Conservation (phyloP, 2,888 invertebrate genomes). For the Drosophila trichaetosa region DNA sequence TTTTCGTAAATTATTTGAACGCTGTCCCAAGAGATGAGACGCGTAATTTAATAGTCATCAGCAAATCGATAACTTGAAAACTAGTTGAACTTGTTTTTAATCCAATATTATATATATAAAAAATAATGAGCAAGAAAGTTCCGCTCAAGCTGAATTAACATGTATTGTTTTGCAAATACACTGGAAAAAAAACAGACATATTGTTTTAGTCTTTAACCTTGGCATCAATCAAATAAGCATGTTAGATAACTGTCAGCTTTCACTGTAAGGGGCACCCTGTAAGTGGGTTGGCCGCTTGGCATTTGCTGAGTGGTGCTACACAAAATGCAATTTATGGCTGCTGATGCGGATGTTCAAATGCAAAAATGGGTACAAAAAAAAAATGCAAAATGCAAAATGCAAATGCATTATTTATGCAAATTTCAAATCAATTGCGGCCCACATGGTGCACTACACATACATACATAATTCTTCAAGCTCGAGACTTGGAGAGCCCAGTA, state of each 20-base stretch:
- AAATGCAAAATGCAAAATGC: conserved; percentile 19
- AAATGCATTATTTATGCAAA: conserved; percentile 64
- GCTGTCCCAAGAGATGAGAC: conserved; percentile 16
- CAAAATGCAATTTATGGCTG: conserved; percentile 54
- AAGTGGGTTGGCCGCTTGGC: conserved; percentile 15
- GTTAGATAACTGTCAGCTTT: conserved; percentile 49
- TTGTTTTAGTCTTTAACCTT: conserved; percentile 6
- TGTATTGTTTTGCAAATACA: background rate
- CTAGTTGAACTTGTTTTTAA: background rate
- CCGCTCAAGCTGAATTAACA: background rate
- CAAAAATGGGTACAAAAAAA: conserved; percentile 44
- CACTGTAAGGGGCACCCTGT: conserved; percentile 32
- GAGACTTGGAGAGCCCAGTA: conserved; percentile 12
- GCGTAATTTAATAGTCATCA: background rate
- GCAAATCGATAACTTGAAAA: conserved; percentile 6
- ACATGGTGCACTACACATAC: conserved; percentile 20
- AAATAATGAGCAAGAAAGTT: background rate
- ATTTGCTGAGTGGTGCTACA: conserved; percentile 15
- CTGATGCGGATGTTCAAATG: conserved; percentile 68
- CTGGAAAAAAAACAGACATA: background rate
- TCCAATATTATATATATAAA: background rate
- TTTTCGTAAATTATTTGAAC: conserved; percentile 15
- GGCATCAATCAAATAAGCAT: conserved; percentile 18
- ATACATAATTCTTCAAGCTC: conserved; percentile 6
- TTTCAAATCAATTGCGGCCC: conserved; percentile 55